A percentile compares a stretch with the other conserved stretches of the same genome.
Conservation (phyloP, 2,888 invertebrate species). For the Penaeus monodon region DNA sequence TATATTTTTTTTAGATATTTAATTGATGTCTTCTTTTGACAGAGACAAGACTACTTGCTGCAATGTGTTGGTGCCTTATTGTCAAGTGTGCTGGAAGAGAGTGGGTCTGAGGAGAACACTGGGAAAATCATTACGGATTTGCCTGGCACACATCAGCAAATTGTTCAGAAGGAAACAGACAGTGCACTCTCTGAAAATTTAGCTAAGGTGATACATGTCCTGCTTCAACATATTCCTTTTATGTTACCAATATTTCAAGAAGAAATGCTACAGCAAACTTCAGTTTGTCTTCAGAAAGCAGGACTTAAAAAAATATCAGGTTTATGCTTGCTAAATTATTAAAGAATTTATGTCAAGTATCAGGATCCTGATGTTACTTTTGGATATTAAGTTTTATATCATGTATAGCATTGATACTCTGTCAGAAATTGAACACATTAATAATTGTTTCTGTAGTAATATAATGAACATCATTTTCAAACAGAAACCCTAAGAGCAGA, state of each 20-base stretch:
- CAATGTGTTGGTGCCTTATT: constrained; percentile 39
- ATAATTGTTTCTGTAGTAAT: too few species aligned
- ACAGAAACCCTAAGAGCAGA: too few species aligned
- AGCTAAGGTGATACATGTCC: background rate
- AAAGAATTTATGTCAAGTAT: too few species aligned
- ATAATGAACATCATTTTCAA: too few species aligned
- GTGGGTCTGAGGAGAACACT: too few species aligned
- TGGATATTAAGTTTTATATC: too few species aligned
- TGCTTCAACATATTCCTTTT: constrained; percentile 25
- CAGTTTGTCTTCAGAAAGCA: constrained; percentile 6
- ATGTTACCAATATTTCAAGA: constrained; percentile 25
- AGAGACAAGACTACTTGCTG: constrained; percentile 49
- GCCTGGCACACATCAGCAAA: too few species aligned
- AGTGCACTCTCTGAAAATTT: background rate
- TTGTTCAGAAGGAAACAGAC: too few species aligned
- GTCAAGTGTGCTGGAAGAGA: background rate
- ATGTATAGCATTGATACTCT: too few species aligned
- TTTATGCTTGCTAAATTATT: background rate
- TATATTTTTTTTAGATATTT: background rate
- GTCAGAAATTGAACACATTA: too few species aligned
- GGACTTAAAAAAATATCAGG: constrained; percentile 34
- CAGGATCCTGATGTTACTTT: too few species aligned
- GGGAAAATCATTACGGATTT: too few species aligned
- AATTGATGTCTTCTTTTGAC: background rate
- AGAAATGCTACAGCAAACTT: constrained; percentile 28